Evolutionary conservation across 2,888 invertebrate genomes (phyloP).

Genomic region (Penaeus monodon): DNA sequence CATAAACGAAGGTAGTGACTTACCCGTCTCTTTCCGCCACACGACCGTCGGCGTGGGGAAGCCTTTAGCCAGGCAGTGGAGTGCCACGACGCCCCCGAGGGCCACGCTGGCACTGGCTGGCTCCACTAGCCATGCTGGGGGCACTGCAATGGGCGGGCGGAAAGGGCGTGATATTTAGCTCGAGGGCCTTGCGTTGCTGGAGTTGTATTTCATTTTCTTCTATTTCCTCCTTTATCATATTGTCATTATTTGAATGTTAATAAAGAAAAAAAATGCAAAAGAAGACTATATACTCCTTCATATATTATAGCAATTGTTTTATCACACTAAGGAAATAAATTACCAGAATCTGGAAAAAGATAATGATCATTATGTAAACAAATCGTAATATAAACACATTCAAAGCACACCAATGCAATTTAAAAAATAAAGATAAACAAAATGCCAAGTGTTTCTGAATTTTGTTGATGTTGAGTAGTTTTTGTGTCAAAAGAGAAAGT

Average conservation of each 20-base stretch:
- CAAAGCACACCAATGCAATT: slow-evolving; percentile 7
- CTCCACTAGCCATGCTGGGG: slow-evolving; percentile 60
- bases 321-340: no score
- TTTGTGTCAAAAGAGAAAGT: slow-evolving; percentile 36
- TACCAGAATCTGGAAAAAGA: no score
- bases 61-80: slow-evolving; percentile 58
- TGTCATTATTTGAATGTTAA: no score
- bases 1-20: slow-evolving; percentile 8
- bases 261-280: no score
- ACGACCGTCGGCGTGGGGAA: slow-evolving; percentile 51
- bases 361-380: no score
- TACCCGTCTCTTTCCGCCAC: slow-evolving; percentile 80
- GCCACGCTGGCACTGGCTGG: slow-evolving; percentile 51
- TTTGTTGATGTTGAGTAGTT: background rate
- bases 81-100: slow-evolving; percentile 45
- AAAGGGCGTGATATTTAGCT: no score
- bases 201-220: no score
- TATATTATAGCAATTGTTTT: no score
- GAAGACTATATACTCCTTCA: no score
- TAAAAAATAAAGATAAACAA: no score
- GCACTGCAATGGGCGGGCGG: slow-evolving; percentile 31
- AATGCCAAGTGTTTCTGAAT: background rate
- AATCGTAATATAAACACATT: background rate
- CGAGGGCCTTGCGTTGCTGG: no score
- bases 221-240: no score